Evolutionary conservation across 1,140 invertebrate species (phyloP).

Genomic region (Dufourea novaeangliae): DNA sequence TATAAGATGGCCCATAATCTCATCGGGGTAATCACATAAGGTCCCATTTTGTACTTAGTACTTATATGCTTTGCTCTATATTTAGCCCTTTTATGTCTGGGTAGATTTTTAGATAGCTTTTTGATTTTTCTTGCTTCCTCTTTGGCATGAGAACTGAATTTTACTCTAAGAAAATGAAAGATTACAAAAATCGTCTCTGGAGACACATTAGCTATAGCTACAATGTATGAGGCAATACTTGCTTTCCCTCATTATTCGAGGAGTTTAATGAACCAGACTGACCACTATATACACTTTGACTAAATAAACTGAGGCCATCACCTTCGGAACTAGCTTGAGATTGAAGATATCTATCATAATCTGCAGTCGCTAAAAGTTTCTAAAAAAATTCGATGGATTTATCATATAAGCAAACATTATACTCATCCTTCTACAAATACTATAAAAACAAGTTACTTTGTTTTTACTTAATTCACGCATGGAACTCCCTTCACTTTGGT

Average conservation of each 20-base stretch:
- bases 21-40: constrained; percentile 75
- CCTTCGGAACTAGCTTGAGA: constrained; percentile 72
- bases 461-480: constrained; percentile 66
- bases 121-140: constrained; percentile 72
- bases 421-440: background rate
- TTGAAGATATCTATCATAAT: constrained; percentile 75
- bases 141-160: constrained; percentile 74
- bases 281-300: constrained; percentile 75
- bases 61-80: constrained; percentile 70
- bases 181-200: constrained; percentile 14
- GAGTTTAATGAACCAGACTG: constrained; percentile 63
- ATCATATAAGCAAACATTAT: too few relatives aligned
- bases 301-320: constrained; percentile 66
- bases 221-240: constrained; percentile 40
- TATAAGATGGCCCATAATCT: constrained; percentile 82
- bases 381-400: background rate
- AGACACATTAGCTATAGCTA: constrained; percentile 4
- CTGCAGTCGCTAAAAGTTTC: constrained; percentile 63
- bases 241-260: constrained; percentile 34
- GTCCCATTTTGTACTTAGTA: constrained; percentile 69
- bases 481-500: constrained; percentile 58
- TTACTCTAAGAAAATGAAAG: constrained; percentile 59
- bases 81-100: constrained; percentile 68
- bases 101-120: constrained; percentile 70
- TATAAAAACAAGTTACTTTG: constrained; percentile 65